These are phyloP conservation scores for Litocranius walleri DNA, from an alignment of 2,113 vertebrate genomes.

Conservation along the genomic window DNA sequence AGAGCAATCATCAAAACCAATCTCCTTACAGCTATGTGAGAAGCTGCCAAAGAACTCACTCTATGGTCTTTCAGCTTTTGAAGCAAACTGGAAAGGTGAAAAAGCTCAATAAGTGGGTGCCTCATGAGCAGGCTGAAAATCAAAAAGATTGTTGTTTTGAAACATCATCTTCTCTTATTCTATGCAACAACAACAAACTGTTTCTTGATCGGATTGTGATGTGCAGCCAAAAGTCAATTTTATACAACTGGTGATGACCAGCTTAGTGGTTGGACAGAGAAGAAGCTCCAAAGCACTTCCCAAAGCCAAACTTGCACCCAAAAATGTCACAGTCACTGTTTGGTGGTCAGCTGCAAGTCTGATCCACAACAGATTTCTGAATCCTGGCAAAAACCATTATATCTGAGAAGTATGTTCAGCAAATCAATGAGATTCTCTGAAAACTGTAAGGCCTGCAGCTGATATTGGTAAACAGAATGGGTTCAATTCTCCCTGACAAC, in stretches of 20 bases:
- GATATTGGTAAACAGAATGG: not conserved
- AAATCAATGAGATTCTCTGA: not conserved
- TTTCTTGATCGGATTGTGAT: not conserved
- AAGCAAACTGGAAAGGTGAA: not conserved
- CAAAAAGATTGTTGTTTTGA: not conserved
- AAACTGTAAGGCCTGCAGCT: not conserved
- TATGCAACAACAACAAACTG: not conserved
- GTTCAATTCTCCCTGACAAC: not conserved
- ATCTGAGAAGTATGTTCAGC: not conserved
- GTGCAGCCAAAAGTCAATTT: not conserved
- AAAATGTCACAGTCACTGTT: not conserved
- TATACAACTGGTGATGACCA: not conserved
- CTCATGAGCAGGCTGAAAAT: not conserved
- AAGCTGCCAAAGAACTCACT: not conserved
- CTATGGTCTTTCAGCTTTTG: not conserved
- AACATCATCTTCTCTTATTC: not conserved
- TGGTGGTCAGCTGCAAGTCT: not conserved
- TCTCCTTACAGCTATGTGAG: not conserved
- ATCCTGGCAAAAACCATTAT: not conserved
- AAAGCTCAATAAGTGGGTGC: not conserved
- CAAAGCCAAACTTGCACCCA: not conserved
- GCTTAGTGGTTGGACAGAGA: not conserved
- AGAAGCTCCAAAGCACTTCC: not conserved
- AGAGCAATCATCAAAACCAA: not conserved
- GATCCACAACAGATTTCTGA: not conserved